phyloP scores from a whole-genome alignment of 2,888 invertebrate genomes.

The Erebia ligea region DNA sequence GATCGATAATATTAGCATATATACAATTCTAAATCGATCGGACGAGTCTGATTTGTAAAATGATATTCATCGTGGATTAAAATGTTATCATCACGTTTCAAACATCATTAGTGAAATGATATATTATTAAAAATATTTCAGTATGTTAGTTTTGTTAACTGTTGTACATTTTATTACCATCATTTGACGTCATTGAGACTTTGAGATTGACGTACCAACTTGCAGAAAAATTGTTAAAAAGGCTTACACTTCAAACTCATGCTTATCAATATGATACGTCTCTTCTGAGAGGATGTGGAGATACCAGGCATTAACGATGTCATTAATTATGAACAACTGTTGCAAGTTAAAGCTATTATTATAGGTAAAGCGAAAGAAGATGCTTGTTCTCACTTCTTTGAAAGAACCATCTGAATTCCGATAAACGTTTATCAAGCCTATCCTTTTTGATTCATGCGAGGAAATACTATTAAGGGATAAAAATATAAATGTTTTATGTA shows the following conservation, averaged over 20 bases:
- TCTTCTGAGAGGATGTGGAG: too few species aligned
- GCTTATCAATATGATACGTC: too few species aligned
- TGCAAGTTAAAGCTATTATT: not conserved
- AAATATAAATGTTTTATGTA: constrained; percentile 31
- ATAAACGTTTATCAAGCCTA: constrained; percentile 5
- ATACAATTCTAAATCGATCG: not conserved
- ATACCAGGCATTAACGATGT: too few species aligned
- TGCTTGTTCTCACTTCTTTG: not conserved
- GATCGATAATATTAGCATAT: not conserved
- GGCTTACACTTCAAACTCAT: too few species aligned
- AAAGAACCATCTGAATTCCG: not conserved
- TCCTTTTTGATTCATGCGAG: constrained; percentile 9
- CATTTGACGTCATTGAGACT: not conserved
- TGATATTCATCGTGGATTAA: not conserved
- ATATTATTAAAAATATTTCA: not conserved
- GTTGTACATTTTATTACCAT: not conserved
- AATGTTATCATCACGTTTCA: not conserved
- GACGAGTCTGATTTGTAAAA: not conserved
- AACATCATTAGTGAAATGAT: not conserved
- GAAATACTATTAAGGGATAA: constrained; percentile 12
- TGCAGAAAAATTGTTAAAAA: too few species aligned
- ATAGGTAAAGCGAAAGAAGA: not conserved
- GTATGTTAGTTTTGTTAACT: not conserved
- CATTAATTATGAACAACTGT: not conserved
- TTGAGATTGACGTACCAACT: not conserved